phyloP scores from a whole-genome alignment of 2,888 invertebrate genomes.

The Ormyrus thymus region DNA sequence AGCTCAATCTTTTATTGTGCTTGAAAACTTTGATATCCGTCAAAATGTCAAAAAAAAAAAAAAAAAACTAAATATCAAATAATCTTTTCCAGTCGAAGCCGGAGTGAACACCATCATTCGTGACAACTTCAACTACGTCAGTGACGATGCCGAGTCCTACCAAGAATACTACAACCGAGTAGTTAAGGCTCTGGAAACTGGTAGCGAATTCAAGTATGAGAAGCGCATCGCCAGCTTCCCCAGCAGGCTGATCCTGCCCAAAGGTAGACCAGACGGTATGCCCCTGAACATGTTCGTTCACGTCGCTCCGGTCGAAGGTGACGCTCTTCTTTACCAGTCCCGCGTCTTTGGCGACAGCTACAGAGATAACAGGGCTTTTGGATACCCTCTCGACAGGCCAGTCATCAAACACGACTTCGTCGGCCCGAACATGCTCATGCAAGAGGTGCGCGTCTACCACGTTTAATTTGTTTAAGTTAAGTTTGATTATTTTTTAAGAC shows the following conservation, averaged over 20 bases:
- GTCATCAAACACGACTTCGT: conserved; percentile 78
- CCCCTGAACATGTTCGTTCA: conserved; percentile 81
- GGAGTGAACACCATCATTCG: conserved; percentile 83
- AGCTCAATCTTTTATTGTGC: not conserved
- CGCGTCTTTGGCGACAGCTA: conserved; percentile 69
- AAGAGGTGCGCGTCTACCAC: conserved; percentile 81
- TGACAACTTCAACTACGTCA: conserved; percentile 80
- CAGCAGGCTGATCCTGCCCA: conserved; percentile 83
- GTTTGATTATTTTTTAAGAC: not conserved
- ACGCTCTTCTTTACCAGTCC: conserved; percentile 75
- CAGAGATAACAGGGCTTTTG: conserved; percentile 81
- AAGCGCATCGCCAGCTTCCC: conserved; percentile 81
- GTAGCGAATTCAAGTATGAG: conserved; percentile 75
- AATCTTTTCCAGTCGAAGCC: conserved; percentile 72
- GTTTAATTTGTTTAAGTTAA: not conserved
- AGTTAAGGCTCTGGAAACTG: conserved; percentile 61
- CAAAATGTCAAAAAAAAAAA: not conserved
- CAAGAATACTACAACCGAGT: conserved; percentile 62
- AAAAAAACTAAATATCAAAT: not conserved
- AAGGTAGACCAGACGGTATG: conserved; percentile 81
- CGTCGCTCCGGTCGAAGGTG: conserved; percentile 77
- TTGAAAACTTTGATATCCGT: not conserved
- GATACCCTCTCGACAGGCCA: conserved; percentile 84
- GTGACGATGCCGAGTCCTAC: conserved; percentile 76
- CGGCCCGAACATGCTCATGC: conserved; percentile 81